Conservation (phyloP, 2,888 invertebrate species). For the Aphrophora alni region DNA sequence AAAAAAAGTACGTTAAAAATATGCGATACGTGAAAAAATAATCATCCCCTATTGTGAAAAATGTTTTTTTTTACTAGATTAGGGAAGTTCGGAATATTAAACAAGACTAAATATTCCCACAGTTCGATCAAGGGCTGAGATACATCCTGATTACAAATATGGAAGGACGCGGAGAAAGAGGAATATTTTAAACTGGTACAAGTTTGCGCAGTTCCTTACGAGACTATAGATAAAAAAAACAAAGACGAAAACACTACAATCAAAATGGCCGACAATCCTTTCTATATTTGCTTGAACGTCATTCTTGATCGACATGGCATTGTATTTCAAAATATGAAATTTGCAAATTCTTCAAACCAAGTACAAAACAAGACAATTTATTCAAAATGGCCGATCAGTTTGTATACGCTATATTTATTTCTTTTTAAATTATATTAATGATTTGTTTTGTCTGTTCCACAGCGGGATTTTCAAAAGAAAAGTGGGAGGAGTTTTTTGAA, state of each 20-base stretch:
- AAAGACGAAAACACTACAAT: not conserved
- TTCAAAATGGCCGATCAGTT: slow-evolving; percentile 31
- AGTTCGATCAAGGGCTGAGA: not conserved
- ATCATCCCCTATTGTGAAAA: not conserved
- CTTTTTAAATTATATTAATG: not conserved
- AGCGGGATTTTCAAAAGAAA: not conserved
- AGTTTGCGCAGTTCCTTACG: not conserved
- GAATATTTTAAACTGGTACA: slow-evolving; percentile 22
- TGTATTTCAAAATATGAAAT: slow-evolving; percentile 28
- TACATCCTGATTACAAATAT: not conserved
- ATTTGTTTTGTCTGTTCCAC: not conserved
- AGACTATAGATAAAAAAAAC: not conserved
- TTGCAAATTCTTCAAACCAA: slow-evolving; percentile 10
- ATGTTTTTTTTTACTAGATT: slow-evolving; percentile 28
- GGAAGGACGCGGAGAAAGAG: not conserved
- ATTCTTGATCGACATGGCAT: not conserved
- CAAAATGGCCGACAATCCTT: slow-evolving; percentile 2
- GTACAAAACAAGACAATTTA: slow-evolving; percentile 16
- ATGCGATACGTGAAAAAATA: slow-evolving; percentile 24
- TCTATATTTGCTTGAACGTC: not conserved
- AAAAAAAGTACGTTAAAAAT: slow-evolving; percentile 36
- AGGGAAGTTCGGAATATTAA: slow-evolving; percentile 30
- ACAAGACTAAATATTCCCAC: slow-evolving; percentile 35
- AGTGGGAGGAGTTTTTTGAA: not conserved
- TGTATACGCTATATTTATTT: too few species aligned